These are phyloP conservation scores for Linurgus olivaceus DNA, from an alignment of 2,797 vertebrate species.

Conservation along the genomic window DNA sequence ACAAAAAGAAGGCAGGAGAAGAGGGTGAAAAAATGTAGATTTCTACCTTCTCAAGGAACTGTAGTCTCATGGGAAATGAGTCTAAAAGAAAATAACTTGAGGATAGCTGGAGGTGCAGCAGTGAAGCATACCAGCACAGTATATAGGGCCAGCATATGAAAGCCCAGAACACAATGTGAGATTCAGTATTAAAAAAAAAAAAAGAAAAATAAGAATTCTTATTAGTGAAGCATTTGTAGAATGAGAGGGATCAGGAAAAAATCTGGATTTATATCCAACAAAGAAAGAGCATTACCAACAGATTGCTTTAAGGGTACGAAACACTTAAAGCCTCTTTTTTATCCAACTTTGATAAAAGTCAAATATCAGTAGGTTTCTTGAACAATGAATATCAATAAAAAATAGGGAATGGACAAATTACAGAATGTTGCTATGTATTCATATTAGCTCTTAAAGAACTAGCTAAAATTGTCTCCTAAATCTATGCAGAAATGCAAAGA, in stretches of 20 bases:
- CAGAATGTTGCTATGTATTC: not conserved
- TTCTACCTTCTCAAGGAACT: not conserved
- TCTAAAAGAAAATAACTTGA: not conserved
- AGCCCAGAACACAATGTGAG: not conserved
- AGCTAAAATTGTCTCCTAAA: not conserved
- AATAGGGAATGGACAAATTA: not conserved
- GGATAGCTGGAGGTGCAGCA: not conserved
- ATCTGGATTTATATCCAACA: not conserved
- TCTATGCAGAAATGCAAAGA: slow-evolving; percentile 21
- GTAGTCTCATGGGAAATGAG: not conserved
- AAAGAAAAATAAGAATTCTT: not conserved
- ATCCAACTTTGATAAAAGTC: not conserved
- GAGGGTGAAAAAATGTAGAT: not conserved
- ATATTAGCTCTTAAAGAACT: not conserved
- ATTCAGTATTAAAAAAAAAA: not conserved
- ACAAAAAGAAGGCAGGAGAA: not conserved
- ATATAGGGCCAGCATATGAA: not conserved
- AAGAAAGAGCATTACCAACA: not conserved
- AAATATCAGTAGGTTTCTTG: not conserved
- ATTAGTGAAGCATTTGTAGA: not conserved
- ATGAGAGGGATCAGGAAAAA: not conserved
- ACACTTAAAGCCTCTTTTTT: not conserved
- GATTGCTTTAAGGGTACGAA: not conserved
- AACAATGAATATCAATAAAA: not conserved
- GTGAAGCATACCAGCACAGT: not conserved